Evolutionary conservation across 2,113 vertebrate species (phyloP).

Genomic region (Dipodomys ordii): DNA sequence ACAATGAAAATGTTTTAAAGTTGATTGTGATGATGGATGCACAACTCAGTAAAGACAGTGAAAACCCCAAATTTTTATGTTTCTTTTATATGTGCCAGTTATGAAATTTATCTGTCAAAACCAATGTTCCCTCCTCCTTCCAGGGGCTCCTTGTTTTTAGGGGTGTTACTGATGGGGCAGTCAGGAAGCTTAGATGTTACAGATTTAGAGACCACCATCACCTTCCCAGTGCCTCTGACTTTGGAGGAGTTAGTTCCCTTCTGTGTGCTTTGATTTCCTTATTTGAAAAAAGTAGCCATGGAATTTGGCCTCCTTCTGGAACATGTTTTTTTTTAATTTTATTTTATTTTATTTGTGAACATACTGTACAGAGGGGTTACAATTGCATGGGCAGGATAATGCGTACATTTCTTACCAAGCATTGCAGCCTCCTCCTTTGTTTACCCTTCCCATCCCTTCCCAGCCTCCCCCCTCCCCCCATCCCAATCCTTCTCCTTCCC

Average conservation of each 20-base stretch:
- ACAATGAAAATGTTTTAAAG: neutral
- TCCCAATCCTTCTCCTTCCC: no score
- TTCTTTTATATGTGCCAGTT: neutral
- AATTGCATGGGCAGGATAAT: no score
- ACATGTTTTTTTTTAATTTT: no score
- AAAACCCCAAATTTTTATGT: neutral
- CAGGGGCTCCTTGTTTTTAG: neutral
- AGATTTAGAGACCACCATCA: neutral
- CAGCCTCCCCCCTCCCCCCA: no score
- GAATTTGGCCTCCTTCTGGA: neutral
- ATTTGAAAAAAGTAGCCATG: neutral
- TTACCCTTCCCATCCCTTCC: no score
- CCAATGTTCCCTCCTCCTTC: accelerated
- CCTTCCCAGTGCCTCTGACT: neutral
- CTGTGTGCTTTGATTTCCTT: neutral
- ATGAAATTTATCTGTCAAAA: neutral
- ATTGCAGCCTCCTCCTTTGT: no score
- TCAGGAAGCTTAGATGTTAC: neutral
- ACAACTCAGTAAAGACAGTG: neutral
- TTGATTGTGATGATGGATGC: neutral
- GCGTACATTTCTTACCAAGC: no score
- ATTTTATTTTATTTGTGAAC: no score
- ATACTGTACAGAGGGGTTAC: no score
- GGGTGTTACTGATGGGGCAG: accelerated
- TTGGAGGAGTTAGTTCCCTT: neutral